Percentiles rank a stretch among this genome's conserved stretches.
These are phyloP conservation scores for Macrobrachium nipponense DNA, from an alignment of 1,140 invertebrate species.

Conservation along the genomic window DNA sequence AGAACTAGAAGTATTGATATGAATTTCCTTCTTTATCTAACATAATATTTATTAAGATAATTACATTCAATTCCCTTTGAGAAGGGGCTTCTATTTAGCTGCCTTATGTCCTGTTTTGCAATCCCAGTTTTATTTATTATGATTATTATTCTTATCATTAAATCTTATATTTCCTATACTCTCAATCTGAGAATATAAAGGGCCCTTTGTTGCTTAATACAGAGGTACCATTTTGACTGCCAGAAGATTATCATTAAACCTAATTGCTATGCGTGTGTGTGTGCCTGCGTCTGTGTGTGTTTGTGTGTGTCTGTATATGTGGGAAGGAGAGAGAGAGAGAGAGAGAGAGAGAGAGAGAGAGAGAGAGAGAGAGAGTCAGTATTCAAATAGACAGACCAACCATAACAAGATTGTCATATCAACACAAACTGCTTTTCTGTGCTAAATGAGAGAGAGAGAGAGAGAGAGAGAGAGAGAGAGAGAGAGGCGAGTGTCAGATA, in stretches of 20 bases:
- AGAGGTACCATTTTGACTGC: not conserved
- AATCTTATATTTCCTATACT: not conserved
- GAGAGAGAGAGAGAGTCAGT: not conserved
- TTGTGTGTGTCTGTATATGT: too few species aligned
- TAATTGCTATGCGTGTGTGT: not conserved
- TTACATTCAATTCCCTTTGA: not conserved
- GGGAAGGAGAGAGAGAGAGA: conserved; percentile 33
- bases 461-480: conserved; percentile 39
- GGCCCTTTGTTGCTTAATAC: not conserved
- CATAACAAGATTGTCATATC: not conserved
- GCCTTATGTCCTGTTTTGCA: not conserved
- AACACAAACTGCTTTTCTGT: not conserved
- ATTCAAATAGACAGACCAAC: not conserved
- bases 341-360: conserved; percentile 43
- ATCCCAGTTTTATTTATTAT: not conserved
- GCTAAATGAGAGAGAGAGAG: conserved; percentile 18
- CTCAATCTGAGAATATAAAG: not conserved
- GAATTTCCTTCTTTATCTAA: not conserved
- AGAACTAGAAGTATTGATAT: not conserved
- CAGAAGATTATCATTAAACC: not conserved
- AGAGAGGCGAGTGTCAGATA: not conserved
- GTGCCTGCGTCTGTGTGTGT: too few species aligned
- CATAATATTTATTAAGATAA: not conserved
- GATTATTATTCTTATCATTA: conserved; percentile 2
- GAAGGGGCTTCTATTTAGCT: not conserved